Conservation (phyloP, 2,888 invertebrate species). For the Pogonocherus hispidulus region DNA sequence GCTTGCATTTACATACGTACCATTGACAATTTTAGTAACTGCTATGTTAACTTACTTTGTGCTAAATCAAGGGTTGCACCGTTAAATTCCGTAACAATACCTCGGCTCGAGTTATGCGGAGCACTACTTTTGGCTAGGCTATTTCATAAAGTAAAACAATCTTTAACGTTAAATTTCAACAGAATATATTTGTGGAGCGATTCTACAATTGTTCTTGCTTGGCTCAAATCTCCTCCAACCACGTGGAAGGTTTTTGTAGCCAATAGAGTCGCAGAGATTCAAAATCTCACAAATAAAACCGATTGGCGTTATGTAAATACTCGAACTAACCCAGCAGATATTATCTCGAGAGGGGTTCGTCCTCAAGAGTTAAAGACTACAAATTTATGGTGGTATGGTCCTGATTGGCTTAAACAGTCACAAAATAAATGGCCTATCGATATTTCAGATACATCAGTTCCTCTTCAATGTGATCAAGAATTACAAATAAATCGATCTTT, state of each 20-base stretch:
- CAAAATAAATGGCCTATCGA: too few species aligned
- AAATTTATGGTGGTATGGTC: slow-evolving; percentile 5
- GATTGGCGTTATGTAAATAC: background rate
- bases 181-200: slow-evolving; percentile 17
- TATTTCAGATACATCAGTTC: too few species aligned
- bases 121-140: slow-evolving; percentile 18
- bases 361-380: background rate
- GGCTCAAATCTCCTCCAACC: slow-evolving; percentile 12
- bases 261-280: slow-evolving; percentile 5
- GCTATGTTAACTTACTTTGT: slow-evolving; percentile 10
- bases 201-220: slow-evolving; percentile 26
- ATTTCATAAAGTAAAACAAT: slow-evolving; percentile 1
- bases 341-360: background rate
- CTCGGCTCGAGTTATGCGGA: slow-evolving; percentile 25
- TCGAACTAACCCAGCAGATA: background rate
- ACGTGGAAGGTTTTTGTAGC: slow-evolving; percentile 27
- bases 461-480: too few species aligned
- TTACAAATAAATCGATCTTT: too few species aligned
- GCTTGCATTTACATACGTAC: slow-evolving; percentile 37
- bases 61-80: slow-evolving; percentile 36
- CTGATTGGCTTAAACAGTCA: background rate
- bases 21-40: background rate
- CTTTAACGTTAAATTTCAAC: background rate
- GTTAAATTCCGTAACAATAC: slow-evolving; percentile 23
- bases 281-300: background rate